A percentile compares a stretch with the other conserved stretches of the same genome.
Conservation (phyloP, 2,113 vertebrate species). For the Numida meleagris region DNA sequence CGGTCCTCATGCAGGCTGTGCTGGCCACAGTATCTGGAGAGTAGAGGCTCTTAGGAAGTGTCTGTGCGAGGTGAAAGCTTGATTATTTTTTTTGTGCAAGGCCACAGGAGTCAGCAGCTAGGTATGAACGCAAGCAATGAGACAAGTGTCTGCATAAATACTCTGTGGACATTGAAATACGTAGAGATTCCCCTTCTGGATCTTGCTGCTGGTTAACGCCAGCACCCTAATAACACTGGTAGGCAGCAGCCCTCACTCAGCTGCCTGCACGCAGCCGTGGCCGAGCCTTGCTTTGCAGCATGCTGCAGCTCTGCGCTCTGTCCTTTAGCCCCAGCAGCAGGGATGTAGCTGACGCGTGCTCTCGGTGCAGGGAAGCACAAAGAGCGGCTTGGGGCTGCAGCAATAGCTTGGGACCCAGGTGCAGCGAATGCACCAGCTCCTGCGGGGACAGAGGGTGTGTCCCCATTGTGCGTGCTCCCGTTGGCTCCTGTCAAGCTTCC, state of each 20-base stretch:
- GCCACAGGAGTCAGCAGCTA: neutral
- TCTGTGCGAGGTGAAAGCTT: neutral
- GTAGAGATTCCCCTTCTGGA: neutral
- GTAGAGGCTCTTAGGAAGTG: neutral
- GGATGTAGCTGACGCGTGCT: neutral
- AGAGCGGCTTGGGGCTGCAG: neutral
- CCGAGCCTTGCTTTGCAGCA: neutral
- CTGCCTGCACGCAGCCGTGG: rapidly evolving
- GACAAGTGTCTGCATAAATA: neutral
- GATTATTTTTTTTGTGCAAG: neutral
- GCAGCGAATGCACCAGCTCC: neutral
- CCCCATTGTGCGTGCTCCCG: conserved; percentile 10
- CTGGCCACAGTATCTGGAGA: neutral
- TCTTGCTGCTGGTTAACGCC: neutral
- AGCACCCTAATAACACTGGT: neutral
- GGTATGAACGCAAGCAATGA: neutral
- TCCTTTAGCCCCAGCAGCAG: neutral
- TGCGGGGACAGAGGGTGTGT: neutral
- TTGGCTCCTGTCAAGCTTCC: conserved; percentile 47
- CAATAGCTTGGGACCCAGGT: conserved; percentile 5
- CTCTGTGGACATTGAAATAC: neutral
- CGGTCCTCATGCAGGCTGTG: neutral
- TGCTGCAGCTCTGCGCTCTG: neutral
- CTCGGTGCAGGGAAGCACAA: neutral
- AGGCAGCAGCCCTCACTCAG: neutral